Percentiles rank a stretch among this genome's conserved stretches.
These are phyloP conservation scores for Troides aeacus DNA, from an alignment of 2,888 invertebrate species.

Conservation along the genomic window DNA sequence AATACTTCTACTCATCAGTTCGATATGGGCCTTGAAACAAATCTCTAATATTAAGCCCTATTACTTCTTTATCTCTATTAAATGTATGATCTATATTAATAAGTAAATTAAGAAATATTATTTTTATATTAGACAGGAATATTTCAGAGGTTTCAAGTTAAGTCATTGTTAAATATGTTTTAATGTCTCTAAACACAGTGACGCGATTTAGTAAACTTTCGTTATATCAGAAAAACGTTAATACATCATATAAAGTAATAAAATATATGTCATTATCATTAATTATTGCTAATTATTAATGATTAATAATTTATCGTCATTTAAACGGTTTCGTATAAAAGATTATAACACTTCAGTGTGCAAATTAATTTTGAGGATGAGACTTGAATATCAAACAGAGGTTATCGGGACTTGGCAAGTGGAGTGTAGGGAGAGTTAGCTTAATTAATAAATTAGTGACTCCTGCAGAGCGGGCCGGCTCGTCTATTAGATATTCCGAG, in stretches of 20 bases:
- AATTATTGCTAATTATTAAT: background rate
- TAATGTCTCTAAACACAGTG: too few species aligned
- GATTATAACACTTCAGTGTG: background rate
- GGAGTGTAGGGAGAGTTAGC: slow-evolving; percentile 7
- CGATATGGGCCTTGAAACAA: too few species aligned
- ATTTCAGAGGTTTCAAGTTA: too few species aligned
- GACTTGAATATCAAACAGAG: slow-evolving; percentile 4
- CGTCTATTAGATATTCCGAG: slow-evolving; percentile 14
- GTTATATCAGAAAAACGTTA: too few species aligned
- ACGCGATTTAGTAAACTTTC: too few species aligned
- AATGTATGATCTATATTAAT: too few species aligned
- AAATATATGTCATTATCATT: too few species aligned
- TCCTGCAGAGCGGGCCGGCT: background rate
- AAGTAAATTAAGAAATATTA: too few species aligned
- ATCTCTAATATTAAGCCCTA: too few species aligned
- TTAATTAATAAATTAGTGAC: slow-evolving; percentile 21
- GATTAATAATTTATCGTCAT: background rate
- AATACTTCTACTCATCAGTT: background rate
- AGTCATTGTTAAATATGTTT: too few species aligned
- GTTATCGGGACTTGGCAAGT: slow-evolving; percentile 3
- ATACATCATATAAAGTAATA: too few species aligned
- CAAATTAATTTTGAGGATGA: background rate
- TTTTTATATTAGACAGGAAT: too few species aligned
- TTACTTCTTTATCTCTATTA: background rate
- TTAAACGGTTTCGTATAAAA: background rate